Percentiles rank a stretch among this genome's conserved stretches.
Evolutionary conservation across 2,113 vertebrate species (phyloP).

Genomic region (Istiophorus platypterus): DNA sequence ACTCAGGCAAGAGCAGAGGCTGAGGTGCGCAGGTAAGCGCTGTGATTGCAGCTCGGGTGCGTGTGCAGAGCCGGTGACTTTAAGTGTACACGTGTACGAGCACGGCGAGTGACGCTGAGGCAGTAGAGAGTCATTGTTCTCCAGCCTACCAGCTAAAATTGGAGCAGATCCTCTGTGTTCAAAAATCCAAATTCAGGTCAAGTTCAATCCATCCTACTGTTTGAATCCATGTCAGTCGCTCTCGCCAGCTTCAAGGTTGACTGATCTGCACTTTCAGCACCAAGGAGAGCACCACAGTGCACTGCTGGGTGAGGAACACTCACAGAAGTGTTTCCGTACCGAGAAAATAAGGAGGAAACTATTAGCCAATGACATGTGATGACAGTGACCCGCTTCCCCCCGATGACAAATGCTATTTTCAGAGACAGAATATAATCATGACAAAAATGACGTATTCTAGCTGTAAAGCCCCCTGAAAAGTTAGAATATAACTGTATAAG

Average conservation of each 20-base stretch:
- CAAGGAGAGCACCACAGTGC: conserved; percentile 70
- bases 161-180: conserved; percentile 65
- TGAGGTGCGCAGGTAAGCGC: conserved; percentile 6
- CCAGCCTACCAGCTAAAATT: conserved; percentile 58
- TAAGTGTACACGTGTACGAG: conserved; percentile 8
- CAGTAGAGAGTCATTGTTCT: conserved; percentile 39
- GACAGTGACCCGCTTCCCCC: conserved; percentile 43
- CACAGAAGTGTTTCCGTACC: conserved; percentile 3
- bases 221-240: conserved; percentile 67
- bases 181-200: conserved; percentile 76
- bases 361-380: conserved; percentile 33
- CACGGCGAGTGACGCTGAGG: conserved; percentile 22
- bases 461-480: neutral
- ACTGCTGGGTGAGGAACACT: conserved; percentile 28
- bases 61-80: conserved; percentile 13
- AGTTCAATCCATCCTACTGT: conserved; percentile 65
- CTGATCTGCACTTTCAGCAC: conserved; percentile 78
- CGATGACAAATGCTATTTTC: conserved; percentile 36
- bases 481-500: neutral
- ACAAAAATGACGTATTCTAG: conserved; percentile 24
- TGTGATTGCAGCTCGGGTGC: conserved; percentile 1
- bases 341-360: conserved; percentile 30
- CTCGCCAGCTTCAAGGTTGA: conserved; percentile 46
- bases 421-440: conserved; percentile 8
- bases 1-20: conserved; percentile 40